phyloP scores from a whole-genome alignment of 2,888 invertebrate genomes.

The Plutella xylostella region DNA sequence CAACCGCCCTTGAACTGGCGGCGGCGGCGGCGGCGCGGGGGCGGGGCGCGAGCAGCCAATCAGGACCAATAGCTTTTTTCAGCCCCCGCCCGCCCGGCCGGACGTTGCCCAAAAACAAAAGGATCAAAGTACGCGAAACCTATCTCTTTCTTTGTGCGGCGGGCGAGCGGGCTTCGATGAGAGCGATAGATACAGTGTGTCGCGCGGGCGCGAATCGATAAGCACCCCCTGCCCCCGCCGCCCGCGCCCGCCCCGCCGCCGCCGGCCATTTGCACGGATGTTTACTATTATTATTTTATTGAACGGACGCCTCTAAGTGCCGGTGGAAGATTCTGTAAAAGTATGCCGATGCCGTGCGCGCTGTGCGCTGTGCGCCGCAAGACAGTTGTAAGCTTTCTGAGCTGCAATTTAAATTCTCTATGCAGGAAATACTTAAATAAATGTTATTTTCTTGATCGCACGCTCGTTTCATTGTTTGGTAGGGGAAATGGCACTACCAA shows the following conservation, averaged over 20 bases:
- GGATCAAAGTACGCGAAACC: conserved; percentile 70
- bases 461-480: too few species aligned
- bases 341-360: conserved; percentile 34
- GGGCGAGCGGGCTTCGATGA: conserved; percentile 65
- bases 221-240: conserved; percentile 27
- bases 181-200: conserved; percentile 67
- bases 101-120: conserved; percentile 71
- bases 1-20: conserved; percentile 67
- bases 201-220: conserved; percentile 69
- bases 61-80: conserved; percentile 67
- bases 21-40: conserved; percentile 36
- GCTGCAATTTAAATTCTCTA: too few species aligned
- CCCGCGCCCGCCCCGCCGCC: conserved; percentile 31
- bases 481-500: too few species aligned
- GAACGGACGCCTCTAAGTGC: conserved; percentile 60
- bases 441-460: too few species aligned
- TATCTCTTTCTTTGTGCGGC: conserved; percentile 70
- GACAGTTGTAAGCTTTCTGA: too few species aligned
- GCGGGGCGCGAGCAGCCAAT: conserved; percentile 58
- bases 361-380: neutral
- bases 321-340: conserved; percentile 58
- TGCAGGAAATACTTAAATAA: too few species aligned
- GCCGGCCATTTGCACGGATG: conserved; percentile 69
- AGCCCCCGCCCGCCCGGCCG: conserved; percentile 67
- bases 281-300: conserved; percentile 70